Evolutionary conservation across 2,888 invertebrate species (phyloP).

Genomic region (Smittia aterrima): DNA sequence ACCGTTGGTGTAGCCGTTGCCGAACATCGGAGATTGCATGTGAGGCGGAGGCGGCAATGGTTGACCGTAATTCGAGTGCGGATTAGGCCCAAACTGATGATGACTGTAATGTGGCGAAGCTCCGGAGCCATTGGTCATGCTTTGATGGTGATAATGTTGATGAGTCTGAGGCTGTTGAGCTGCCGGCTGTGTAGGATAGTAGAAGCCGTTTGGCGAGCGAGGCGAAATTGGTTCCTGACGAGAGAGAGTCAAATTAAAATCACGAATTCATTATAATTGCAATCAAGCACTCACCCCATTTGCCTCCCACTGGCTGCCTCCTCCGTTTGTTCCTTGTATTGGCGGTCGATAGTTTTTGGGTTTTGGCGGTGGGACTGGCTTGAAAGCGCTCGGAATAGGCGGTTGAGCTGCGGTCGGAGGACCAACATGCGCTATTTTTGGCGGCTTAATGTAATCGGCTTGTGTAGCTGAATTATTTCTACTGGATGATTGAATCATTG

Average conservation of each 20-base stretch:
- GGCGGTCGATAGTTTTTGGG: conserved; percentile 88
- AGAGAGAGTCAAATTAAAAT: conserved; percentile 5
- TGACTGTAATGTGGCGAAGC: conserved; percentile 41
- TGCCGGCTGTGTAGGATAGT: conserved; percentile 52
- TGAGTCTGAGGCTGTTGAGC: conserved; percentile 24
- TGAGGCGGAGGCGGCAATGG: conserved; percentile 48
- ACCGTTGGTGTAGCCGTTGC: conserved; percentile 48
- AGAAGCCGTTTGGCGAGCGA: conserved; percentile 54
- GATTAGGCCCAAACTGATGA: conserved; percentile 32
- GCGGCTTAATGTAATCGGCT: conserved; percentile 59
- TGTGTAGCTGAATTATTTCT: conserved; percentile 63
- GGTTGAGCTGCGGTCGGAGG: conserved; percentile 48
- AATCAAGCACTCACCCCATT: conserved; percentile 55
- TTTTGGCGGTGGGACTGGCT: conserved; percentile 89
- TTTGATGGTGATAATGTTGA: conserved; percentile 50
- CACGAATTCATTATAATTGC: conserved; percentile 28
- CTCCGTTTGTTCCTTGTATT: conserved; percentile 50
- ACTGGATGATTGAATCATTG: conserved; percentile 46
- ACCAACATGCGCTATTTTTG: conserved; percentile 51
- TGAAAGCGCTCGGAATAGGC: conserved; percentile 61
- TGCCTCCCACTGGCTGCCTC: conserved; percentile 52
- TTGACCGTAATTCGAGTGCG: conserved; percentile 48
- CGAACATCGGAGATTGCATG: conserved; percentile 39
- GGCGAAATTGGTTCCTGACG: conserved; percentile 52
- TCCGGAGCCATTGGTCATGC: conserved; percentile 43